Evolutionary conservation across 2,888 invertebrate species (phyloP), one percentile per base, ranked within the genome.

Genomic region (Eupithecia inturbata): DNA sequence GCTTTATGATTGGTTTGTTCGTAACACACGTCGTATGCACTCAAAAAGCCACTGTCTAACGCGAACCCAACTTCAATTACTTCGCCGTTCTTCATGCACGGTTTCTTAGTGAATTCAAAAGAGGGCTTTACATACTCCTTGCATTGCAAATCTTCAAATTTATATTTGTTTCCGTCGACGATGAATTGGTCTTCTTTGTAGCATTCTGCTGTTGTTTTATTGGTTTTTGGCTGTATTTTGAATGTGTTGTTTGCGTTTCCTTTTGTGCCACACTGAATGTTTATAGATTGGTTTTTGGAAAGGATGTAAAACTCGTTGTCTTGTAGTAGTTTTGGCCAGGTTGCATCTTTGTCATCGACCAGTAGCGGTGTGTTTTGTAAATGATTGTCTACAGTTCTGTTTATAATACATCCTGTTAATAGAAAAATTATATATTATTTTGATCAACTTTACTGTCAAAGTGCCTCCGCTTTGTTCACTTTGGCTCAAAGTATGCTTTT

Each of bases 141-240:
- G 41, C 80, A 80, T 77, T 76, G 70, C 4, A 80, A 63, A 1
- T 80, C 77, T 31, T 71, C 45, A 66, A 77, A 77, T 31, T 67
- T 71, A 66, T 74, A 78, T n/a, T 12, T 70, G 31, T 74, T 75
- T 7, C 75, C 76, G n/a, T 78, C 70, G 10, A 78, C 68, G 5
- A 69, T 68, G 22, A 80, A 78, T 64, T 67, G 70, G 39, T 80
- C 79, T 76, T 78, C 60, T n/a, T 68, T 73, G 31, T 68, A 14
- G 69, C 80, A 80, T 72, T 76, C 60, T n/a, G 77, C 80, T 26
- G 57, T 72, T 45, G 78, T 63, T 74, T 39, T 73, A 4, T 45
- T 68, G n/a, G 64, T 70, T 5, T 16, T 72, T 22, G 78, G 75
- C 49, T 75, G 45, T 36, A 39, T 62, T 70, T 73, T 71, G 33